Evolutionary conservation across 2,888 invertebrate genomes (phyloP).

Genomic region (Macrophya alboannulata): DNA sequence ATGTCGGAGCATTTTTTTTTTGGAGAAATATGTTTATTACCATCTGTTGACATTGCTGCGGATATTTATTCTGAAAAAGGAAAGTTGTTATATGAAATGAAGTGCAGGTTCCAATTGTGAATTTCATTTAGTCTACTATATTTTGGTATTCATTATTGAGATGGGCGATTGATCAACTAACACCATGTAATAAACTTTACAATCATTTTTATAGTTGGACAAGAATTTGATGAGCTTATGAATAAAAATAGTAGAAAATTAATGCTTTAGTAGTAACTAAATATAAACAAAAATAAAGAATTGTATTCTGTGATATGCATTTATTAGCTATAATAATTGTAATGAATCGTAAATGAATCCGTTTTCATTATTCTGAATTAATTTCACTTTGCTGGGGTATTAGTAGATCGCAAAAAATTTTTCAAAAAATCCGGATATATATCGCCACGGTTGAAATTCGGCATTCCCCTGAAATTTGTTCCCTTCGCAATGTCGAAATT

Average conservation of each 20-base stretch:
- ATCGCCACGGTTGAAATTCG: too few relatives aligned
- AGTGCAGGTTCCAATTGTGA: neutral
- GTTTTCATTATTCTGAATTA: too few relatives aligned
- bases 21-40: neutral
- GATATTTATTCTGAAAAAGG: neutral
- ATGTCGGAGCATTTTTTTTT: neutral
- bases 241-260: neutral
- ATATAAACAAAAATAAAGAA: too few relatives aligned
- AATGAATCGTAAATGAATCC: too few relatives aligned
- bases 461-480: too few relatives aligned
- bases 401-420: too few relatives aligned
- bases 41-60: neutral
- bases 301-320: too few relatives aligned
- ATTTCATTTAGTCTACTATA: neutral
- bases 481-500: neutral
- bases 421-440: too few relatives aligned
- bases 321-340: too few relatives aligned
- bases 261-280: too few relatives aligned
- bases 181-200: neutral
- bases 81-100: neutral
- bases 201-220: neutral
- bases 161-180: neutral
- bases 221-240: neutral
- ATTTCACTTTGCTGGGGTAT: too few relatives aligned
- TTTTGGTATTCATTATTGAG: neutral